Percentiles rank a stretch among this genome's conserved stretches.
Evolutionary conservation across 2,113 vertebrate genomes (phyloP).

Genomic region (Chionodraco myersi): DNA sequence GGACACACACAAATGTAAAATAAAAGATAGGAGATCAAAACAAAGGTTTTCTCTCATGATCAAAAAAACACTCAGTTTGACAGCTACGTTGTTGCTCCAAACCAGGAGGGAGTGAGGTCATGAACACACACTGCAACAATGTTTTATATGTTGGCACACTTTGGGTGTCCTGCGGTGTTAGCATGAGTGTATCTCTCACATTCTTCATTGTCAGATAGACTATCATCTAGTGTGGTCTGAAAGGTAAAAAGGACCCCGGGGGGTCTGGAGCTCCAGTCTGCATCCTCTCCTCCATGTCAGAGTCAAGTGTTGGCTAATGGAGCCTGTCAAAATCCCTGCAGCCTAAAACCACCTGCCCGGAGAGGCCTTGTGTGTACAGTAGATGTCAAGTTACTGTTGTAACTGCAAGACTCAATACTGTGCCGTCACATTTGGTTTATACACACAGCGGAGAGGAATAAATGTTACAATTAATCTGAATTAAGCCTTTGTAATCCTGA

Average conservation of each 20-base stretch:
- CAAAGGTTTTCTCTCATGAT: neutral
- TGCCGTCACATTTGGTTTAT: slow-evolving; percentile 78
- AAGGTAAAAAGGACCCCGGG: slow-evolving; percentile 77
- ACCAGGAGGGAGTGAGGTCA: neutral
- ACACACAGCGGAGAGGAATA: slow-evolving; percentile 62
- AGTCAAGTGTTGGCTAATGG: slow-evolving; percentile 75
- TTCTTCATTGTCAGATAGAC: slow-evolving; percentile 69
- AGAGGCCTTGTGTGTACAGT: slow-evolving; percentile 51
- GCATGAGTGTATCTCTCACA: slow-evolving; percentile 57
- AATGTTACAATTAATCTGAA: slow-evolving; percentile 78
- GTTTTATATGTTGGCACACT: slow-evolving; percentile 29
- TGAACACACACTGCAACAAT: neutral
- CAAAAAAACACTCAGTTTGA: neutral
- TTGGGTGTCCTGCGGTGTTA: slow-evolving; percentile 61
- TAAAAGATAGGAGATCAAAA: neutral
- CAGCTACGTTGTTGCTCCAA: neutral
- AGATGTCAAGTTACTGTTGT: slow-evolving; percentile 50
- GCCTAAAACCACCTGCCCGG: slow-evolving; percentile 71
- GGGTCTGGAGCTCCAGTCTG: slow-evolving; percentile 63
- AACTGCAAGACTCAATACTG: slow-evolving; percentile 64
- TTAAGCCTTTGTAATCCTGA: slow-evolving; percentile 69
- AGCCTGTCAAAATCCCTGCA: slow-evolving; percentile 73
- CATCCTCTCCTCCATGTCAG: slow-evolving; percentile 66
- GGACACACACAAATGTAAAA: neutral
- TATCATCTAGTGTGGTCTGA: slow-evolving; percentile 69